Conservation (phyloP, 2,113 vertebrate genomes). For the Lagopus muta region DNA sequence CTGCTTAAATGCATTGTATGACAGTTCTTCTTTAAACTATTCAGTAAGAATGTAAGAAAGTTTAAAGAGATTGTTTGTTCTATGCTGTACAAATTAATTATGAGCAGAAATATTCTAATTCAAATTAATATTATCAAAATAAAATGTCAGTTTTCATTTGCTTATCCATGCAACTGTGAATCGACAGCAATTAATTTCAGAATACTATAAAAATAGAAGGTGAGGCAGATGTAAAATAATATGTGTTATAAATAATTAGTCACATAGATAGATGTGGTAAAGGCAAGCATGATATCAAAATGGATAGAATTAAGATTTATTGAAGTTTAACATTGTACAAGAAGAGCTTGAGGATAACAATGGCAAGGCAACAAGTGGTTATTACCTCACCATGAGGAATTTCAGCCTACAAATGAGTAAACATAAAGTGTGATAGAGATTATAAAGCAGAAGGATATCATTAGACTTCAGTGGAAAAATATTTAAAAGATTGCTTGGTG, state of each 20-base stretch:
- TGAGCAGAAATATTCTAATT: background rate
- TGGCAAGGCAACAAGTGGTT: background rate
- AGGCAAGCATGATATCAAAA: background rate
- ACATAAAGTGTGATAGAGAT: accelerated
- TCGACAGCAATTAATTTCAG: background rate
- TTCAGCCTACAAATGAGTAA: background rate
- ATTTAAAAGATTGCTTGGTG: background rate
- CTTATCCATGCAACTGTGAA: background rate
- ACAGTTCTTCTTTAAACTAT: background rate
- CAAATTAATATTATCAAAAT: background rate
- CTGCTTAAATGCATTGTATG: background rate
- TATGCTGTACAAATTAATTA: background rate
- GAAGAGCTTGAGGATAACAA: background rate
- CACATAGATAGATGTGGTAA: background rate
- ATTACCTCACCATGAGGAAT: background rate
- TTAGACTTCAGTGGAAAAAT: background rate
- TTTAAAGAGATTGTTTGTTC: background rate
- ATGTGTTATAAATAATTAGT: background rate
- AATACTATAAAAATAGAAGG: background rate
- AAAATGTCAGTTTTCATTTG: background rate
- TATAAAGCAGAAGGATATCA: background rate
- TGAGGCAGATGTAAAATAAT: background rate
- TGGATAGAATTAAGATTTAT: background rate
- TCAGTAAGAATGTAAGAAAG: background rate
- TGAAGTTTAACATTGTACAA: background rate